These are phyloP conservation scores for Nothura maculosa DNA, from an alignment of 2,797 vertebrate genomes.

Conservation along the genomic window DNA sequence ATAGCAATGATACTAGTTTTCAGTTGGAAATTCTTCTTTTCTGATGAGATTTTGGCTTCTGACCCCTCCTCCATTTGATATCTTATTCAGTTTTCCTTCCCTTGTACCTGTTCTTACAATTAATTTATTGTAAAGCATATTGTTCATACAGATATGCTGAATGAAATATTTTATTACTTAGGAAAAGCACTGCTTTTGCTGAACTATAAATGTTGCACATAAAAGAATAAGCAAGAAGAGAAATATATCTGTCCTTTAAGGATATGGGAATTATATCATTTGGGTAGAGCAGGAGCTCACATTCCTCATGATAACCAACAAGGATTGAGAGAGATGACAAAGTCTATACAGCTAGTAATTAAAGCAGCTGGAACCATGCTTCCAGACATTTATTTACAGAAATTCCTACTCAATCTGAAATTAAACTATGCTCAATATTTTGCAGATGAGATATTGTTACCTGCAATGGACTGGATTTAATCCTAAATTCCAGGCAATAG, in stretches of 20 bases:
- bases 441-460: background rate
- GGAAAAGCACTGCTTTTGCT: background rate
- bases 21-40: background rate
- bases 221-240: background rate
- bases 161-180: background rate
- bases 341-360: background rate
- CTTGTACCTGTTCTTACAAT: slow-evolving; percentile 11
- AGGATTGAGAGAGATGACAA: background rate
- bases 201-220: background rate
- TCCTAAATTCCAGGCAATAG: background rate
- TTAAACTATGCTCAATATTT: background rate
- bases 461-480: background rate
- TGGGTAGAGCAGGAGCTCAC: background rate
- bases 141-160: background rate
- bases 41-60: background rate
- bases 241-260: background rate
- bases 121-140: background rate
- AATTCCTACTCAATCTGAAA: background rate
- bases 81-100: background rate
- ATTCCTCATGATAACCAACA: background rate
- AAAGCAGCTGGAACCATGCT: background rate
- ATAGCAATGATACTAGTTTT: background rate
- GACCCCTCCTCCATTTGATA: background rate
- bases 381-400: background rate
- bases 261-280: background rate